Evolutionary conservation across 2,888 invertebrate genomes (phyloP).

Genomic region (Nomada hirtipes): DNA sequence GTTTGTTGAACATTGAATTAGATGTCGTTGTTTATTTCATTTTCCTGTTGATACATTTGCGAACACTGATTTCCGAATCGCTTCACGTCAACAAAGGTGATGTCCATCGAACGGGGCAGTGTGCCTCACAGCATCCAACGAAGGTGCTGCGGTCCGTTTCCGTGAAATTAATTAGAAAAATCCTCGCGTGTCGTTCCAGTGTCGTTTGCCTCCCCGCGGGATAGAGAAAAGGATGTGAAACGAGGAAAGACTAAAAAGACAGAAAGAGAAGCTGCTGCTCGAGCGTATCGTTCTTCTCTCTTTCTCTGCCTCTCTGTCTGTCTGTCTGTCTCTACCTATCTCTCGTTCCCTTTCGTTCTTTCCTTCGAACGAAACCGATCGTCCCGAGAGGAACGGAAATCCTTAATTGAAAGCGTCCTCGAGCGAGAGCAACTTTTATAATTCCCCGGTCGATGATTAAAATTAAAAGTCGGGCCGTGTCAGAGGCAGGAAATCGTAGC

Average conservation of each 20-base stretch:
- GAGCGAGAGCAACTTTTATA: constrained; percentile 75
- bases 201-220: constrained; percentile 43
- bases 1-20: too few species aligned
- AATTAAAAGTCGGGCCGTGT: constrained; percentile 79
- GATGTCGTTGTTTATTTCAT: too few species aligned
- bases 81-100: too few species aligned
- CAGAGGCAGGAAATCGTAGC: constrained; percentile 73
- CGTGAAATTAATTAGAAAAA: constrained; percentile 64
- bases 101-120: neutral
- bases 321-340: constrained; percentile 23
- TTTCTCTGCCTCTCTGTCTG: neutral
- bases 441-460: constrained; percentile 79
- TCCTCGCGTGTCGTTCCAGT: constrained; percentile 45
- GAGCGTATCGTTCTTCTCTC: constrained; percentile 19
- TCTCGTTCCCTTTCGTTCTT: constrained; percentile 18
- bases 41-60: too few species aligned
- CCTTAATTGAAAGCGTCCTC: constrained; percentile 80
- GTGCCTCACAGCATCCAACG: neutral
- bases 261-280: constrained; percentile 19
- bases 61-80: too few species aligned
- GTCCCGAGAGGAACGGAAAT: constrained; percentile 76
- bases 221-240: constrained; percentile 13
- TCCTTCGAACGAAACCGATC: constrained; percentile 68
- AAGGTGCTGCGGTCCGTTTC: constrained; percentile 11
- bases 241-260: neutral